Base-by-base conservation (phyloP, 2,113 vertebrate species). In the Leptosomus discolor region DNA sequence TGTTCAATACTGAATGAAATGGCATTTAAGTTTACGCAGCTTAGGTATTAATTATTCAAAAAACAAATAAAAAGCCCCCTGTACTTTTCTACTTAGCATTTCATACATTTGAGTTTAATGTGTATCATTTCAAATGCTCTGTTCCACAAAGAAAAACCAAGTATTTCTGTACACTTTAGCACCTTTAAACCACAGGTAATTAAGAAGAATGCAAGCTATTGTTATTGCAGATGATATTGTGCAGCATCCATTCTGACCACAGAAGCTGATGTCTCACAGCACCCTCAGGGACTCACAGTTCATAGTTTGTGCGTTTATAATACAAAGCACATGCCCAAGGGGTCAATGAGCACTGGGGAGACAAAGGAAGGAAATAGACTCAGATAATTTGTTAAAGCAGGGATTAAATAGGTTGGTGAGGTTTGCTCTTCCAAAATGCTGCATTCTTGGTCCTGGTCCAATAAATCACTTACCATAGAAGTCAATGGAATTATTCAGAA, bases 321-420 rank as follows among this genome's bases (percentile, higher is more conserved):
- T 10, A 64, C 29, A 43, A 34, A 79, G 30, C 56, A 50, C 37
- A 36, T 34, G 23, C 45, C 64, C 14, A 13, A 36, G 51, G 65
- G 54, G 24, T 23, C 0, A 6, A 46, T 27, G 69, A 91, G 46
- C 1, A 1, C 8, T 3, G 34, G n/a, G 30, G n/a, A 86, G 76
- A 73, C 56, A 92, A 80, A 95, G 79, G 61, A 78, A 71, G 36
- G 91, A 91, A 94, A 80, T 6, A 19, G 26, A 60, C 32, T 37
- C 67, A 34, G 67, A 88, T 58, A 65, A 96, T 90, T 69, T 64
- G 51, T 93, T 85, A 82, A 96, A 93, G 63, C 15, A 90, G 67
- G 65, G 74, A 92, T 57, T 73, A 93, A 75, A 91, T 70, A 56
- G 8, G 29, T 26, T 88, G 82, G 53, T 3, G 2, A 64, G 27